Conservation (phyloP, 2,113 vertebrate genomes). For the Cromileptes altivelis region DNA sequence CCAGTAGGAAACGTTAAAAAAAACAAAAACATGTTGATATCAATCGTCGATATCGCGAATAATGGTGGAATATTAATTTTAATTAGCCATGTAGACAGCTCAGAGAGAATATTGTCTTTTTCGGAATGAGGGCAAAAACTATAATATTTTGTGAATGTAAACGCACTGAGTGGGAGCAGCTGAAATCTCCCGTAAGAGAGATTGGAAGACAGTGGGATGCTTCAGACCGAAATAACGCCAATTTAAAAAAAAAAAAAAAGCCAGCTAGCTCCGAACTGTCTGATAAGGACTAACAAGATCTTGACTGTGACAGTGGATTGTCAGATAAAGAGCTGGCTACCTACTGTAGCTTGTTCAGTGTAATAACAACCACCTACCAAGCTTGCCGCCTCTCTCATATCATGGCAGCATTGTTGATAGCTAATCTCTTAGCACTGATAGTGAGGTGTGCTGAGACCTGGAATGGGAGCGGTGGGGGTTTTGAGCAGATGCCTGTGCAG, state of each 20-base stretch:
- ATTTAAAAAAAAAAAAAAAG: conserved; percentile 28
- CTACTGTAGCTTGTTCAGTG: conserved; percentile 15
- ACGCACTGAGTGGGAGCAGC: neutral
- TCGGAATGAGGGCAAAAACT: too few species aligned
- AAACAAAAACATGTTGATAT: too few species aligned
- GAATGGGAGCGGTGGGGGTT: conserved; percentile 43
- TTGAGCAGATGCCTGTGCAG: conserved; percentile 54
- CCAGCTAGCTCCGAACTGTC: conserved; percentile 4
- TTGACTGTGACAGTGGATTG: conserved; percentile 40
- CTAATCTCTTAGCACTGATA: conserved; percentile 63
- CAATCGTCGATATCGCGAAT: too few species aligned
- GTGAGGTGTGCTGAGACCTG: conserved; percentile 51
- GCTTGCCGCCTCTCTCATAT: conserved; percentile 33
- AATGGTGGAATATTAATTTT: too few species aligned
- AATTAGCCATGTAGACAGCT: too few species aligned
- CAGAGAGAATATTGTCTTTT: too few species aligned
- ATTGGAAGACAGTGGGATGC: conserved; percentile 36
- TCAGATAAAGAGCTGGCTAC: conserved; percentile 38
- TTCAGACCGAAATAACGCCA: conserved; percentile 34
- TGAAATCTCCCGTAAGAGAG: conserved; percentile 16
- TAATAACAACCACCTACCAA: conserved; percentile 44
- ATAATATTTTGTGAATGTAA: too few species aligned
- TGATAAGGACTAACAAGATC: conserved; percentile 51
- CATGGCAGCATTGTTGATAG: conserved; percentile 40
- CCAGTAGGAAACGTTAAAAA: too few species aligned